These are phyloP conservation scores for Caenorhabditis doughertyi DNA, from an alignment of 2,888 invertebrate genomes.

Conservation along the genomic window DNA sequence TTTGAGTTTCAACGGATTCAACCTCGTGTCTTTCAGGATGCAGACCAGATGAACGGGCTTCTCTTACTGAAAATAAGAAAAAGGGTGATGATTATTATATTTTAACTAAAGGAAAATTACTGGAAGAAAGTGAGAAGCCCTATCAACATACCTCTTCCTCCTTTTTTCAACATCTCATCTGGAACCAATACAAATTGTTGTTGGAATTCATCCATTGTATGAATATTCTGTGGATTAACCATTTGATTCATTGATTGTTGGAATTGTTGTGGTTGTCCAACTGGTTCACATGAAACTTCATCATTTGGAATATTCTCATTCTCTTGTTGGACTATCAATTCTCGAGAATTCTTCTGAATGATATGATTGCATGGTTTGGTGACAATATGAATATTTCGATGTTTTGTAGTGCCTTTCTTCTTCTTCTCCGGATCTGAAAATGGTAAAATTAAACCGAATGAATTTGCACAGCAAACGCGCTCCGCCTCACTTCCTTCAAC, in stretches of 20 bases:
- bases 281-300: slow-evolving; percentile 17
- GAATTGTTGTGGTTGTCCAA: neutral
- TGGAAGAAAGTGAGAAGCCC: too few species aligned
- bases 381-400: slow-evolving; percentile 40
- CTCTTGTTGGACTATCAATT: slow-evolving; percentile 26
- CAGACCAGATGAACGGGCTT: neutral
- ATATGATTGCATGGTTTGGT: slow-evolving; percentile 46
- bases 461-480: too few species aligned
- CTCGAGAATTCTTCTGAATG: slow-evolving; percentile 16
- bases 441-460: too few species aligned
- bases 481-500: too few species aligned
- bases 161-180: slow-evolving; percentile 2
- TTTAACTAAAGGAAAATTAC: too few species aligned
- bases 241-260: neutral
- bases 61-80: neutral
- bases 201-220: slow-evolving; percentile 3
- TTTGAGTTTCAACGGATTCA: slow-evolving; percentile 37
- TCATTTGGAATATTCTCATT: slow-evolving; percentile 36
- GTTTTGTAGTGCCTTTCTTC: slow-evolving; percentile 19
- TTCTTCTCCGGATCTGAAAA: slow-evolving; percentile 34
- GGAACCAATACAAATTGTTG: slow-evolving; percentile 43
- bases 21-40: neutral
- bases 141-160: too few species aligned
- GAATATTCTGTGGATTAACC: neutral
- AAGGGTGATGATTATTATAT: too few species aligned